phyloP scores from a whole-genome alignment of 2,113 vertebrate genomes.

The Aldabrachelys gigantea region DNA sequence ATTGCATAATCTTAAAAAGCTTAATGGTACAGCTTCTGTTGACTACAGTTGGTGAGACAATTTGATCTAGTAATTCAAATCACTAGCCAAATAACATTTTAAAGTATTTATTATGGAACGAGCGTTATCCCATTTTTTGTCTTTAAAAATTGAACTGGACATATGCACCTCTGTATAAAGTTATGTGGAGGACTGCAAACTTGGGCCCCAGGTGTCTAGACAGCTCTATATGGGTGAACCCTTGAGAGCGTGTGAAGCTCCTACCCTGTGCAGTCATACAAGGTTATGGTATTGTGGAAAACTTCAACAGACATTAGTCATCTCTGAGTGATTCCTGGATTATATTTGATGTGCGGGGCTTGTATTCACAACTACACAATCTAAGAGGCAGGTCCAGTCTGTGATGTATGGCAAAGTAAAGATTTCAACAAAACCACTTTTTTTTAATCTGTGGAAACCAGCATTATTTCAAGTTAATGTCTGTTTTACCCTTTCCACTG shows the following conservation, averaged over 20 bases:
- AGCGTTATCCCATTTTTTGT: not conserved
- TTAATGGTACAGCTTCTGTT: not conserved
- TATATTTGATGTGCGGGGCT: accelerated
- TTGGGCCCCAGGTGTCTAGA: not conserved
- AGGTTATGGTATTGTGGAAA: not conserved
- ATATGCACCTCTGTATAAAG: accelerated
- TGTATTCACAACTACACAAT: not conserved
- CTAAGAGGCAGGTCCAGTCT: not conserved
- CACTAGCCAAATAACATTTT: not conserved
- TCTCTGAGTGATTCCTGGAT: not conserved
- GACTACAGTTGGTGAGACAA: not conserved
- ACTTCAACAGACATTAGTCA: not conserved
- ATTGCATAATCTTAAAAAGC: not conserved
- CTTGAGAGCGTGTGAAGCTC: not conserved
- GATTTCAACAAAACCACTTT: accelerated
- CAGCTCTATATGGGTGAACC: not conserved
- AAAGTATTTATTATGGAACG: not conserved
- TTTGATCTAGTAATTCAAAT: not conserved
- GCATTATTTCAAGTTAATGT: not conserved
- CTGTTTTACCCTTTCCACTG: not conserved
- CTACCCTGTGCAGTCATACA: not conserved
- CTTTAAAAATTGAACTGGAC: not conserved
- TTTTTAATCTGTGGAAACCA: not conserved
- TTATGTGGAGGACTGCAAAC: not conserved
- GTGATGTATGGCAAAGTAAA: not conserved